Evolutionary conservation across 1,140 invertebrate species (phyloP).

Genomic region (Drosophila nigrodunni): DNA sequence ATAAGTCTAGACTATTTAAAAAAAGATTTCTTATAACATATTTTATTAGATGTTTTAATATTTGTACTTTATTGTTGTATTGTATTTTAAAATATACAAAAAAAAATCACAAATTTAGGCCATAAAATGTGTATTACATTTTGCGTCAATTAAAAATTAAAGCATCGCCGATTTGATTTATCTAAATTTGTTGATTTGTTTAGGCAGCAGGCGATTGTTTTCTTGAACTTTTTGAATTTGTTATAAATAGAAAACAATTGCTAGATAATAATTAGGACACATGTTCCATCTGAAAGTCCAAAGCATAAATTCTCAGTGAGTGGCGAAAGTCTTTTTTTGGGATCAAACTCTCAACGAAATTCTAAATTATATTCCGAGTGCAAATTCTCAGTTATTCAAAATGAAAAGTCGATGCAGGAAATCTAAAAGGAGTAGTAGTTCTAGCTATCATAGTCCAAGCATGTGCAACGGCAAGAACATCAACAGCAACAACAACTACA

Average conservation of each 20-base stretch:
- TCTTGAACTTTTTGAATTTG: neutral
- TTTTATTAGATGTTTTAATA: no score
- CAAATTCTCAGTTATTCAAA: neutral
- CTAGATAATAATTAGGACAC: neutral
- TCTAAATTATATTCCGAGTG: slow-evolving; percentile 13
- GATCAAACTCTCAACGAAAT: slow-evolving; percentile 10
- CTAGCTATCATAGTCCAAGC: neutral
- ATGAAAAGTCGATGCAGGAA: slow-evolving; percentile 30
- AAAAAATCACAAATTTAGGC: no score
- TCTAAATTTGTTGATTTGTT: neutral
- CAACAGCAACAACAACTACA: neutral
- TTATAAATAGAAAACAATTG: neutral
- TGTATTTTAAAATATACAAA: no score
- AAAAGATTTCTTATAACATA: no score
- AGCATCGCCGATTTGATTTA: neutral
- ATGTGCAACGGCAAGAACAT: neutral
- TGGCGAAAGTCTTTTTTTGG: slow-evolving; percentile 2
- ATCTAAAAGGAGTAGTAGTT: slow-evolving; percentile 7
- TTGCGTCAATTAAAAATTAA: neutral
- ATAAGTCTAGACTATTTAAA: no score
- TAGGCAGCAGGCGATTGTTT: slow-evolving; percentile 18
- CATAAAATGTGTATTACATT: no score
- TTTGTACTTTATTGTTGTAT: no score
- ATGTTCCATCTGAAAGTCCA: slow-evolving; percentile 2
- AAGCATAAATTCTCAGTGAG: slow-evolving; percentile 37